phyloP scores from a whole-genome alignment of 92 coral and sea anemone species.

The Zoanthus sociatus region DNA sequence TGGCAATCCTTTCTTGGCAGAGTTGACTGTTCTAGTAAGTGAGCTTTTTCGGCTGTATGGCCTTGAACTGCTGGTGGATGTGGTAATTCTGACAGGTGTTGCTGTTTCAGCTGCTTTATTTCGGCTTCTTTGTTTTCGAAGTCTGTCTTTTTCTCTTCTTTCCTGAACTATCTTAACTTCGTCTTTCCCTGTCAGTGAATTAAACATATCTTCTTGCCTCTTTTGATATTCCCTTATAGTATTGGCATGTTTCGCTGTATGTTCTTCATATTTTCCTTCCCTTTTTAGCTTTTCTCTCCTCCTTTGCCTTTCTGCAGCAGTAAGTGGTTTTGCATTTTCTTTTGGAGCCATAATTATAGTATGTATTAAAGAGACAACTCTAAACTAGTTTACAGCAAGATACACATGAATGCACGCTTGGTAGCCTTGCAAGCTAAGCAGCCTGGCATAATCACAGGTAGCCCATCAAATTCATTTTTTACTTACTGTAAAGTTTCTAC shows the following conservation, averaged over 20 bases:
- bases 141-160: conserved; percentile 57
- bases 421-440: conserved; percentile 51
- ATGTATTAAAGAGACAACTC: conserved; percentile 44
- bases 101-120: conserved; percentile 39
- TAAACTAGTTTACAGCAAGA: conserved; percentile 28
- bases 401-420: conserved; percentile 18
- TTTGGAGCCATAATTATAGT: conserved; percentile 44
- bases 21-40: conserved; percentile 44
- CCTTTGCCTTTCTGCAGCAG: conserved; percentile 59
- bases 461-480: conserved; percentile 32
- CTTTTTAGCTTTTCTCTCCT: conserved; percentile 57
- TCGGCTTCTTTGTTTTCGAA: conserved; percentile 58
- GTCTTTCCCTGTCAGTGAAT: conserved; percentile 44
- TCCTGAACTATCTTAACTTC: conserved; percentile 41
- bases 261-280: no score
- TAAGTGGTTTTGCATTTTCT: conserved; percentile 52
- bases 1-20: conserved; percentile 43
- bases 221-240: conserved; percentile 40
- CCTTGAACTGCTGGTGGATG: conserved; percentile 26
- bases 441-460: conserved; percentile 43
- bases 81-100: conserved; percentile 23
- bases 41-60: conserved; percentile 51
- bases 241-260: conserved; percentile 45
- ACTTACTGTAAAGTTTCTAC: conserved; percentile 9
- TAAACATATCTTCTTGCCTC: conserved; percentile 39